Percentiles rank a stretch among this genome's conserved stretches.
These are phyloP conservation scores for Pyrrhia umbra DNA, from an alignment of 2,888 invertebrate species.

Conservation along the genomic window DNA sequence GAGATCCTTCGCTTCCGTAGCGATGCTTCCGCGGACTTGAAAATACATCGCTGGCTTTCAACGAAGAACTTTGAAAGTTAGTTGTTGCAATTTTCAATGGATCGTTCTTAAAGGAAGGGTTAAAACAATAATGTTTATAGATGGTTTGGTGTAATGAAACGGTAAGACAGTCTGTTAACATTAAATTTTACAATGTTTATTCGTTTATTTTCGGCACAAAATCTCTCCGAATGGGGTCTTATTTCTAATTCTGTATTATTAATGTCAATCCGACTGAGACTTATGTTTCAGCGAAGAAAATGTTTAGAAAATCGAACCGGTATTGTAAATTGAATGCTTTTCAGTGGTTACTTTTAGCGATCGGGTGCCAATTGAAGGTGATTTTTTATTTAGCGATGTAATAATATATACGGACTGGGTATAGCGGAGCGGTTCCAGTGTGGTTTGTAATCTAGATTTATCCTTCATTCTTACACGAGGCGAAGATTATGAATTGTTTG, in stretches of 20 bases:
- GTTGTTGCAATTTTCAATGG: constrained; percentile 27
- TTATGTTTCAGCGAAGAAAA: constrained; percentile 36
- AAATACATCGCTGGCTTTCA: constrained; percentile 32
- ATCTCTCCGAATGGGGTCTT: constrained; percentile 66
- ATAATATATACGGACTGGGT: constrained; percentile 29
- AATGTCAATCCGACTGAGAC: constrained; percentile 54
- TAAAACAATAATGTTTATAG: constrained; percentile 18
- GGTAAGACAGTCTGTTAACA: constrained; percentile 64
- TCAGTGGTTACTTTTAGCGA: constrained; percentile 27
- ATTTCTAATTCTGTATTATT: constrained; percentile 59
- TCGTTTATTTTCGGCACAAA: constrained; percentile 72
- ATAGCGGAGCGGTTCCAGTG: constrained; percentile 8
- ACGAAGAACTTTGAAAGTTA: not conserved
- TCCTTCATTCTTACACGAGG: constrained; percentile 19
- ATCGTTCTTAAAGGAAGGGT: constrained; percentile 18
- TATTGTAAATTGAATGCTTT: constrained; percentile 37
- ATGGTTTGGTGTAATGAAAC: constrained; percentile 38
- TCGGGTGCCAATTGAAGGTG: constrained; percentile 23
- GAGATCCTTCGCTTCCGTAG: constrained; percentile 40
- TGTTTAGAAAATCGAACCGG: constrained; percentile 46
- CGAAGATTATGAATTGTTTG: constrained; percentile 15
- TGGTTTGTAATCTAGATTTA: constrained; percentile 22
- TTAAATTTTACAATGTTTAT: constrained; percentile 78
- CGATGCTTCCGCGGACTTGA: not conserved
- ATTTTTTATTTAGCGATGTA: constrained; percentile 26